Conservation (phyloP, 2,113 vertebrate species). For the Dasypus novemcinctus region DNA sequence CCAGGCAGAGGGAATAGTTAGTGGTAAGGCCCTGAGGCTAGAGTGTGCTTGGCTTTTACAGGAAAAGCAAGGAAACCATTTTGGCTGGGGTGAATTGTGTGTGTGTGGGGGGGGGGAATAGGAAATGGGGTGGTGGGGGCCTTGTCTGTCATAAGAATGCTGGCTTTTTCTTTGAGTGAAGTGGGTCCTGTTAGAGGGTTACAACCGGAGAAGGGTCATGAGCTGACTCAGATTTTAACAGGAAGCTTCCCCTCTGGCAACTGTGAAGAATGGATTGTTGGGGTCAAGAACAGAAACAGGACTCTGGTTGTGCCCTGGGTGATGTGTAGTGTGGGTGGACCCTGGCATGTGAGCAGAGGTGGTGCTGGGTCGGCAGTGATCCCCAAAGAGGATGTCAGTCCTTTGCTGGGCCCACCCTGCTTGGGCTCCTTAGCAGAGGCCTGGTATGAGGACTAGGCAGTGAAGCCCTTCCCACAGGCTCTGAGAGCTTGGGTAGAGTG, state of each 20-base stretch:
- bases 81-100: neutral
- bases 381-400: neutral
- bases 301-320: neutral
- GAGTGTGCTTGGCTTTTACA: neutral
- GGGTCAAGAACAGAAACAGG: neutral
- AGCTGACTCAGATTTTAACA: neutral
- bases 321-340: neutral
- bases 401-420: neutral
- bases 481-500: neutral
- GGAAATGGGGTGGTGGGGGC: neutral
- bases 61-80: neutral
- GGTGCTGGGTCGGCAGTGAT: neutral
- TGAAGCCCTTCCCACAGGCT: neutral
- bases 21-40: neutral
- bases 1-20: neutral
- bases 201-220: neutral
- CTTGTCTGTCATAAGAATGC: neutral
- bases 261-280: neutral
- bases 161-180: neutral
- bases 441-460: neutral
- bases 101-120: neutral
- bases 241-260: neutral
- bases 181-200: neutral
- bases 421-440: neutral
- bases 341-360: neutral